Evolutionary conservation across 2,888 invertebrate species (phyloP), one percentile per base, ranked within the genome.

Genomic region (Halictus ligatus): DNA sequence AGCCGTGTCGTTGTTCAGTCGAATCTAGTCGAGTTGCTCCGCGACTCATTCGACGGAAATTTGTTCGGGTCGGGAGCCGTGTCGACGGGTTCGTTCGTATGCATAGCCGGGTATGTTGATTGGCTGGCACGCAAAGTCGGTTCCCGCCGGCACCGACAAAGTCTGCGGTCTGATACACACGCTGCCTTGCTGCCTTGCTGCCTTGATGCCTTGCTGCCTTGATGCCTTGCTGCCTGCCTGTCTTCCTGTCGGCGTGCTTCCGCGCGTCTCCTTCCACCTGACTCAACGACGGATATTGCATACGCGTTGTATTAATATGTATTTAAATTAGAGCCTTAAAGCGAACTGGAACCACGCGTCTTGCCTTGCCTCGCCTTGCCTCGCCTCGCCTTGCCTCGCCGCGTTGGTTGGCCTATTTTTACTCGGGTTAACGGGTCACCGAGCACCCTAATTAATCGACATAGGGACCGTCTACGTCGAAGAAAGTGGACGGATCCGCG

Each of bases 321-420:
- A 93, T 93, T 94, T 93, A 93, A 93, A 94, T 94, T 92, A 92
- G 91, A 84, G 90, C 89, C 88, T 93, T 92, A 93, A 93, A 93
- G 93, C 88, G 88, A 89, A 84, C 85, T 86, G 81, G 92, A 90
- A 93, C 93, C 92, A 91, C 91, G 77, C 81, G 74, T n/a, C 58
- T 5, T 0, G 83, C 29, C 76, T 79, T 67, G 77, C 73, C 48
- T 46, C 67, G 71, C 29, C 35, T 35, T 35, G 35, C 35, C 35
- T 35, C 76, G 77, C 69, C 72, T 29, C 5, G 12, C n/a, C n/a
- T 3, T 12, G 54, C n/a, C n/a, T 0, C 12, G 54, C 40, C 40
- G 35, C 12, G 54, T n/a, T n/a, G 35, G 40, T 35, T 21, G n/a
- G n/a, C n/a, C n/a, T 13, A 12, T n/a, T n/a, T 71, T 43, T n/a